Evolutionary conservation across 1,140 invertebrate genomes (phyloP).

Genomic region (Hypothenemus hampei): DNA sequence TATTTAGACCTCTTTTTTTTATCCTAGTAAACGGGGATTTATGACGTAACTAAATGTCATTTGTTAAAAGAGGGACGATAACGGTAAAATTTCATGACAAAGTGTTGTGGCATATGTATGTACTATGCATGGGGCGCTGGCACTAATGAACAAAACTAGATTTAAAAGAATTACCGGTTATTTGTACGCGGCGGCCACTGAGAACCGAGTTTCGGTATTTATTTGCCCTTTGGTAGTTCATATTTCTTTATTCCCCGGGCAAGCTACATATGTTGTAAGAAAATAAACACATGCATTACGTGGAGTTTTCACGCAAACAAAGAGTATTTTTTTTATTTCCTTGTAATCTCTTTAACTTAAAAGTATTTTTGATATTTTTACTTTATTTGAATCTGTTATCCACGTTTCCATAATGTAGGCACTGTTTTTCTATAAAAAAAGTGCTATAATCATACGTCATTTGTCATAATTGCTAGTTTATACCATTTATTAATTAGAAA

Average conservation of each 20-base stretch:
- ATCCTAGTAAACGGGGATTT: not conserved
- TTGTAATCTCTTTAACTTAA: no score
- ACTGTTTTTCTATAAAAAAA: no score
- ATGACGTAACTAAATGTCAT: not conserved
- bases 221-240: slow-evolving; percentile 5
- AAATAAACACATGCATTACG: not conserved
- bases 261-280: not conserved
- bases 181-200: not conserved
- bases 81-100: slow-evolving; percentile 4
- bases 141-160: slow-evolving; percentile 7
- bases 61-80: not conserved
- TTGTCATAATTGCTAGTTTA: no score
- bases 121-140: no score
- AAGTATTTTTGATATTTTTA: no score
- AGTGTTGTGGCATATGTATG: slow-evolving; percentile 1
- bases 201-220: slow-evolving; percentile 4
- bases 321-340: no score
- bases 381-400: no score
- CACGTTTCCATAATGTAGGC: no score
- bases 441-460: no score
- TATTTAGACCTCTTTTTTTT: no score
- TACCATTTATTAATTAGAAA: no score
- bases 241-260: slow-evolving; percentile 1
- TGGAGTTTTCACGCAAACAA: not conserved
- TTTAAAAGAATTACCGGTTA: slow-evolving; percentile 9